phyloP scores from a whole-genome alignment of 2,113 vertebrate genomes.

The Mohoua ochrocephala region DNA sequence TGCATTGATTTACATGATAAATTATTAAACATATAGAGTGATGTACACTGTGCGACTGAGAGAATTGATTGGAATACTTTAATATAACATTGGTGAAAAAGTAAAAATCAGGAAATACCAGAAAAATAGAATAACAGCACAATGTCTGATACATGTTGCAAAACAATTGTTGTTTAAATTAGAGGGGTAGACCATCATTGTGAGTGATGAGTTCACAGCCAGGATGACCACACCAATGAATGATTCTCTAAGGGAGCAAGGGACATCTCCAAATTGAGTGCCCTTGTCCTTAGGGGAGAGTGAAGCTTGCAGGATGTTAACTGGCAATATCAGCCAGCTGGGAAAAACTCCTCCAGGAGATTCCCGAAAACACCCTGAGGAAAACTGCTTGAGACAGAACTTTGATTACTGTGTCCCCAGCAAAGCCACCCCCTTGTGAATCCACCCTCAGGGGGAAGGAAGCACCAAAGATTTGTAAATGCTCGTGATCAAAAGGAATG shows the following conservation, averaged over 20 bases:
- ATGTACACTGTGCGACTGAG: background rate
- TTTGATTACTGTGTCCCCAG: background rate
- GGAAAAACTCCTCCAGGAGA: background rate
- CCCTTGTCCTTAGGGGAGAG: background rate
- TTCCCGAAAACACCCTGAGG: background rate
- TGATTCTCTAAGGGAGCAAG: background rate
- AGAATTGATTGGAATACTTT: background rate
- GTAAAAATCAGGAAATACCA: background rate
- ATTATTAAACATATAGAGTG: background rate
- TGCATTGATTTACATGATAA: background rate
- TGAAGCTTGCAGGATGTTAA: background rate
- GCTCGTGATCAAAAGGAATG: fast-evolving
- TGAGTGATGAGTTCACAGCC: background rate
- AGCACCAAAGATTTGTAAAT: background rate
- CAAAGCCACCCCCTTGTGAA: fast-evolving
- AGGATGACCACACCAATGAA: background rate
- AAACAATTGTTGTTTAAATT: background rate
- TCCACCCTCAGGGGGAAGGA: background rate
- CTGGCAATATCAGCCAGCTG: background rate
- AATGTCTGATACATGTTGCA: background rate
- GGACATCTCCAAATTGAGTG: background rate
- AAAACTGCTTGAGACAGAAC: background rate
- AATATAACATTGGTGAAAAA: background rate
- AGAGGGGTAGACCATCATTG: background rate
- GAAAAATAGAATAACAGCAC: background rate